A percentile compares a stretch with the other conserved stretches of the same genome.
These are phyloP conservation scores for Drosophila kanekoi DNA, from an alignment of 2,888 invertebrate genomes.

Conservation along the genomic window DNA sequence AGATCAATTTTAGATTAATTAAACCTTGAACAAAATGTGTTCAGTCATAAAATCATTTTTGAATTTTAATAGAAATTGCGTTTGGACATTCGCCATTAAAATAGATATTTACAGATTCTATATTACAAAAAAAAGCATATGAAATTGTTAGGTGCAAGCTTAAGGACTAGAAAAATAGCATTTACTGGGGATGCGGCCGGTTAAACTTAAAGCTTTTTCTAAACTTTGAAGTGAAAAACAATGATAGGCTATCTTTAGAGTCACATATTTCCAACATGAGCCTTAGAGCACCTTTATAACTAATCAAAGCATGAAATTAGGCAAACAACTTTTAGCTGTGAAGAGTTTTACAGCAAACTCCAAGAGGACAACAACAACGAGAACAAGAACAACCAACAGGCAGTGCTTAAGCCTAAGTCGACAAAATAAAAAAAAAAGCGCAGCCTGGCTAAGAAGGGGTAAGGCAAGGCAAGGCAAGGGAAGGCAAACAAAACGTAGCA, in stretches of 20 bases:
- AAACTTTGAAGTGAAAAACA: not conserved
- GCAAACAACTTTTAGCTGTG: conserved; percentile 60
- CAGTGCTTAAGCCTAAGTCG: conserved; percentile 42
- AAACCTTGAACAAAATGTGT: no score
- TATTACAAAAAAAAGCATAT: no score
- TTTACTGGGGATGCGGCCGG: no score
- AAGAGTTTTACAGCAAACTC: conserved; percentile 32
- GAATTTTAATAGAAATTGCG: no score
- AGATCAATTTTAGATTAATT: no score
- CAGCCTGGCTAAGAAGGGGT: conserved; percentile 33
- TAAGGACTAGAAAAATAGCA: no score
- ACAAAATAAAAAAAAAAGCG: conserved; percentile 60
- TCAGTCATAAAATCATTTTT: no score
- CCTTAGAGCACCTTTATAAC: conserved; percentile 34
- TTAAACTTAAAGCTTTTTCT: no score
- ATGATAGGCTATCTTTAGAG: not conserved
- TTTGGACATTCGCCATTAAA: no score
- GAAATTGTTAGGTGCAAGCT: no score
- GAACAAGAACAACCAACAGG: conserved; percentile 6
- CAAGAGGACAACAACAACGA: conserved; percentile 35
- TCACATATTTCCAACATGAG: not conserved
- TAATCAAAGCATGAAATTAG: conserved; percentile 80
- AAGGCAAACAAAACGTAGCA: conserved; percentile 46
- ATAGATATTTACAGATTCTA: no score
- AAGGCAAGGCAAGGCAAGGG: conserved; percentile 9